A percentile compares a stretch with the other conserved stretches of the same genome.
phyloP scores from a whole-genome alignment of 2,888 invertebrate genomes.

The Rhagonycha fulva region DNA sequence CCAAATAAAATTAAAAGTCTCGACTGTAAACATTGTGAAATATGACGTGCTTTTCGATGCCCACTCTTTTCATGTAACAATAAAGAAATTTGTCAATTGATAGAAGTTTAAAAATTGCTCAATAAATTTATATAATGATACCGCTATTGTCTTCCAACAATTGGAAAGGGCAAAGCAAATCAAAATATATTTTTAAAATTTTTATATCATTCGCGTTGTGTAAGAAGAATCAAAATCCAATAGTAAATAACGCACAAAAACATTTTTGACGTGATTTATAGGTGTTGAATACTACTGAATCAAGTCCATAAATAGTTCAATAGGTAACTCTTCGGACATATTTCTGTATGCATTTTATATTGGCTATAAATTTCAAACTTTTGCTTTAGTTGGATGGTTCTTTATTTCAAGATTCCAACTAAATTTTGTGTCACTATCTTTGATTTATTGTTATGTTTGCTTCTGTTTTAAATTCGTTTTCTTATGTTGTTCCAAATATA shows the following conservation, averaged over 20 bases:
- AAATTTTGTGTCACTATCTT: slow-evolving; percentile 40
- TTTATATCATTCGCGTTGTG: background rate
- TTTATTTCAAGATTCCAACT: slow-evolving; percentile 42
- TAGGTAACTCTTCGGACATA: slow-evolving; percentile 32
- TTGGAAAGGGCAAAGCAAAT: background rate
- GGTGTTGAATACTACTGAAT: slow-evolving; percentile 20
- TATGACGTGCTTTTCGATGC: background rate
- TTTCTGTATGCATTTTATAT: slow-evolving; percentile 35
- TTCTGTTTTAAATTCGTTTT: slow-evolving; percentile 30
- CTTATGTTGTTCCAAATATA: slow-evolving; percentile 21
- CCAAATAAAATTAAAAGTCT: background rate
- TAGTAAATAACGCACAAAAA: slow-evolving; percentile 27
- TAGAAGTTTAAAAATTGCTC: background rate
- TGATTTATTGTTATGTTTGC: slow-evolving; percentile 47
- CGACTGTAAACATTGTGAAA: background rate
- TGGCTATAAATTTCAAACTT: slow-evolving; percentile 35
- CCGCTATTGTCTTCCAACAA: background rate
- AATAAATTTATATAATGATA: background rate
- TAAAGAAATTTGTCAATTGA: background rate
- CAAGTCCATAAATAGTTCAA: slow-evolving; percentile 33
- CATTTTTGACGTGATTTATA: slow-evolving; percentile 22
- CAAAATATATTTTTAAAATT: background rate
- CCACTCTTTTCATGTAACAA: background rate
- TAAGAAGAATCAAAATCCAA: slow-evolving; percentile 15
- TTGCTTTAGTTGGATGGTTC: slow-evolving; percentile 32